A percentile compares a stretch with the other conserved stretches of the same genome.
Conservation (phyloP, 2,113 vertebrate genomes). For the Limnothrissa miodon region DNA sequence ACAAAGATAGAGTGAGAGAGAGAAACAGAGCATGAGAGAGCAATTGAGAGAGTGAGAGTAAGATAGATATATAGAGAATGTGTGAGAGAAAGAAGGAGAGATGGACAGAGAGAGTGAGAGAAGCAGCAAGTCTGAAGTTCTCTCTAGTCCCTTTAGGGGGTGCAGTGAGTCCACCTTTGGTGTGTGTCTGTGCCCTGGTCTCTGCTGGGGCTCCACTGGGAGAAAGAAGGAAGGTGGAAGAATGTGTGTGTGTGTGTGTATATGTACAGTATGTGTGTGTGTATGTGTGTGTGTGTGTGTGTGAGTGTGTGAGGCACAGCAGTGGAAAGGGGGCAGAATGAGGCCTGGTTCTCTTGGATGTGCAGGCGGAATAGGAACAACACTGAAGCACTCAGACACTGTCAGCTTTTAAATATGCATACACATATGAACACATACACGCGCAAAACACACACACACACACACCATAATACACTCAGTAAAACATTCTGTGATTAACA, state of each 20-base stretch:
- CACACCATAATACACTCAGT: too few species aligned
- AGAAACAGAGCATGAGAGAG: too few species aligned
- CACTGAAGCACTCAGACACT: background rate
- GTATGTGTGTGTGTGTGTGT: too few species aligned
- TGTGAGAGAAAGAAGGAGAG: conserved; percentile 40
- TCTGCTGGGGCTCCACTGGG: background rate
- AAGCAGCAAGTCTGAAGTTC: conserved; percentile 67
- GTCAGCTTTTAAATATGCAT: too few species aligned
- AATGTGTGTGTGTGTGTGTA: too few species aligned
- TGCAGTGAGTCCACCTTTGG: conserved; percentile 85
- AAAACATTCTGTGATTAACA: too few species aligned
- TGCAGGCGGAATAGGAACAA: conserved; percentile 16
- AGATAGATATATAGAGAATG: conserved; percentile 69
- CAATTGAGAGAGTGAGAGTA: conserved; percentile 64
- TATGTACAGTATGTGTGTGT: too few species aligned
- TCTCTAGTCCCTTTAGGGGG: conserved; percentile 80
- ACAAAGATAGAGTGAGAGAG: conserved; percentile 20
- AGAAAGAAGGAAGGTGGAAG: background rate
- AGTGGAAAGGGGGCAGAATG: background rate
- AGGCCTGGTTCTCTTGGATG: conserved; percentile 13
- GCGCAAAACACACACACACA: too few species aligned
- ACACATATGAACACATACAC: too few species aligned
- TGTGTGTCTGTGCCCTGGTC: conserved; percentile 16
- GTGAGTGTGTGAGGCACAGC: background rate
- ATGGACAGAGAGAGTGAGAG: conserved; percentile 19